These are phyloP conservation scores for Acanthochromis polyacanthus DNA, from an alignment of 2,113 vertebrate genomes.

Conservation along the genomic window DNA sequence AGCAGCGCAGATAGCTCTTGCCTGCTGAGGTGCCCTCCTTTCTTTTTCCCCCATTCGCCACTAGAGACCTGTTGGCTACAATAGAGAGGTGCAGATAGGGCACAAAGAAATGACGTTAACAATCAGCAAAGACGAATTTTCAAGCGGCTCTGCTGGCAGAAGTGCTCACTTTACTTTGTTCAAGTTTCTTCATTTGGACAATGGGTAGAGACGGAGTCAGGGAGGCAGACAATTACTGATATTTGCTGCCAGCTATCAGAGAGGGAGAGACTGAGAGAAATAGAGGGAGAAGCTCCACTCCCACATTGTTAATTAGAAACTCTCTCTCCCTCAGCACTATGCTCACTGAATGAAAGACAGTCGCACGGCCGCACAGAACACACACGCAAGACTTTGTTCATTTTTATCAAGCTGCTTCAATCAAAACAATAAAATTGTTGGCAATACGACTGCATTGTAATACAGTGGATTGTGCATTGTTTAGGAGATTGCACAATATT, in stretches of 20 bases:
- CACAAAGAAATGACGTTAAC: conserved; percentile 44
- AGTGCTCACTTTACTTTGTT: conserved; percentile 71
- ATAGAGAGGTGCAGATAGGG: conserved; percentile 19
- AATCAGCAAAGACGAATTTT: conserved; percentile 26
- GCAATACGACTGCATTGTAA: conserved; percentile 23
- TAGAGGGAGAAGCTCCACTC: conserved; percentile 61
- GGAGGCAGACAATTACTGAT: conserved; percentile 78
- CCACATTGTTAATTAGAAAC: conserved; percentile 80
- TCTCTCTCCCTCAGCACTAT: conserved; percentile 44
- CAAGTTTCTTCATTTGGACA: conserved; percentile 67
- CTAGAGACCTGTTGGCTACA: conserved; percentile 50
- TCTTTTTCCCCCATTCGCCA: conserved; percentile 4
- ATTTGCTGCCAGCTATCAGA: conserved; percentile 77
- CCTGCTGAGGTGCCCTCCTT: conserved; percentile 17
- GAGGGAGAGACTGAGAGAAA: conserved; percentile 23
- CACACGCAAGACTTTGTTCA: conserved; percentile 15
- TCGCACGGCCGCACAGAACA: conserved; percentile 10
- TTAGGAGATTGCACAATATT: conserved; percentile 43
- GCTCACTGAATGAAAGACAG: conserved; percentile 54
- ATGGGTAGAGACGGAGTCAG: conserved; percentile 58
- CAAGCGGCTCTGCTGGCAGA: conserved; percentile 44
- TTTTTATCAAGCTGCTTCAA: conserved; percentile 37
- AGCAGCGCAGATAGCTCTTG: conserved; percentile 28
- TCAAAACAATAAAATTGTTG: conserved; percentile 16
- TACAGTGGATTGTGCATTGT: conserved; percentile 49